Conservation (phyloP, 2,113 vertebrate species). For the Equus quagga region DNA sequence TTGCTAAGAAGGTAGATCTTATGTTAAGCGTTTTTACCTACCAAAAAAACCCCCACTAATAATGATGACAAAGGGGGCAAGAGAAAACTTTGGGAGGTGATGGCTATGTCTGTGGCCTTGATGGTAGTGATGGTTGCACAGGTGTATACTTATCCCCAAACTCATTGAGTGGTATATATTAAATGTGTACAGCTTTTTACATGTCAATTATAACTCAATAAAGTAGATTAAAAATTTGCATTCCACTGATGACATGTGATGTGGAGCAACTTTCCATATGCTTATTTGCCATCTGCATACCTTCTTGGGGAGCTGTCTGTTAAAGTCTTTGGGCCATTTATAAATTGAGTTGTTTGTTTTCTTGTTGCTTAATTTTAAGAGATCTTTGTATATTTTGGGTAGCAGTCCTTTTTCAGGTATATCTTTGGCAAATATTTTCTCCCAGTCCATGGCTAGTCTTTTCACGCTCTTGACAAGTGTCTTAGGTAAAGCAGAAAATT, state of each 20-base stretch:
- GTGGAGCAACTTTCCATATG: background rate
- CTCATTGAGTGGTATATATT: background rate
- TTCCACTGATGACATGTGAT: background rate
- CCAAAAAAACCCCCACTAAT: background rate
- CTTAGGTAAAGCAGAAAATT: too few species aligned
- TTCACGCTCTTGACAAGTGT: background rate
- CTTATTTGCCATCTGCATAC: background rate
- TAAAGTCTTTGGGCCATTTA: background rate
- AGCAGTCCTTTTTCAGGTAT: background rate
- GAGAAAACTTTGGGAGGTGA: background rate
- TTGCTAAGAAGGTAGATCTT: background rate
- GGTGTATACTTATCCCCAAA: background rate
- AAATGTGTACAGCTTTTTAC: background rate
- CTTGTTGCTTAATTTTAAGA: background rate
- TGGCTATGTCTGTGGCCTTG: background rate
- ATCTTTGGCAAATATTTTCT: background rate
- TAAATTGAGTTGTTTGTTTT: background rate
- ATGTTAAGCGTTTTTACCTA: background rate
- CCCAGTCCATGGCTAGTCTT: background rate
- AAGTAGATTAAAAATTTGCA: background rate
- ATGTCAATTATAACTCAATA: background rate
- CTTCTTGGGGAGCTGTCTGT: background rate
- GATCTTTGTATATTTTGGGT: background rate
- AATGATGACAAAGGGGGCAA: background rate
- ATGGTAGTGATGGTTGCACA: background rate